A percentile compares a stretch with the other conserved stretches of the same genome.
Evolutionary conservation across 2,797 vertebrate species (phyloP).

Genomic region (Lagocephalus sceleratus): DNA sequence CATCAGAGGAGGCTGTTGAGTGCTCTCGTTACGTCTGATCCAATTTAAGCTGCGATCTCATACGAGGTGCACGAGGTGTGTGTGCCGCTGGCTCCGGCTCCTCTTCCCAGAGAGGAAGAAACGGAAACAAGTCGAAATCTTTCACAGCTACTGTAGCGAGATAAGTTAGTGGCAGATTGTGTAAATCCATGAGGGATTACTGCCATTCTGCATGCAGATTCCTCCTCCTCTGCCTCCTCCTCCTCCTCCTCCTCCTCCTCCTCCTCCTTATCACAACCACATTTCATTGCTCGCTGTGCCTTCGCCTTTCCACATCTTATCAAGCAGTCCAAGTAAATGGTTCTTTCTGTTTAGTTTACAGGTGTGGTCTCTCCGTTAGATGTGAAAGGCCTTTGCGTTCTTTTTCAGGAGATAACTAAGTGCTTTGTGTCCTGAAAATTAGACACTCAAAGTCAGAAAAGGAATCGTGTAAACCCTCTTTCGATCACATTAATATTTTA

Average conservation of each 20-base stretch:
- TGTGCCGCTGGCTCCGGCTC: conserved; percentile 37
- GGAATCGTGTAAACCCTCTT: conserved; percentile 34
- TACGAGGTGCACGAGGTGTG: conserved; percentile 45
- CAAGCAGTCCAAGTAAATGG: conserved; percentile 26
- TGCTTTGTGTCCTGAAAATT: conserved; percentile 37
- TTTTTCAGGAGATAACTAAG: conserved; percentile 31
- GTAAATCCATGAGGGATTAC: conserved; percentile 48
- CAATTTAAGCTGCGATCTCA: conserved; percentile 45
- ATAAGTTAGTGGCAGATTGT: conserved; percentile 36
- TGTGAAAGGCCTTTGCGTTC: conserved; percentile 36
- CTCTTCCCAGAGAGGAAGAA: conserved; percentile 48
- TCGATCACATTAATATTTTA: conserved; percentile 40
- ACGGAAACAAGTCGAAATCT: conserved; percentile 41
- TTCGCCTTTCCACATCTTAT: conserved; percentile 54
- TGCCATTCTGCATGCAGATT: conserved; percentile 29
- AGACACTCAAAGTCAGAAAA: conserved; percentile 25
- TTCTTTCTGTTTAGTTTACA: conserved; percentile 55
- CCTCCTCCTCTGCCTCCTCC: conserved; percentile 2
- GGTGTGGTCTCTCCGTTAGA: conserved; percentile 40
- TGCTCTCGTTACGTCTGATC: conserved; percentile 61
- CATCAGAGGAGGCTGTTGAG: conserved; percentile 52
- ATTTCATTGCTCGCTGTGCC: conserved; percentile 42
- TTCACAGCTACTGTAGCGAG: conserved; percentile 21
- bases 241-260: no score
- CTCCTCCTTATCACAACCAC: conserved; percentile 20